Evolutionary conservation across 2,113 vertebrate species (phyloP).

Genomic region (Oncorhynchus kisutch): DNA sequence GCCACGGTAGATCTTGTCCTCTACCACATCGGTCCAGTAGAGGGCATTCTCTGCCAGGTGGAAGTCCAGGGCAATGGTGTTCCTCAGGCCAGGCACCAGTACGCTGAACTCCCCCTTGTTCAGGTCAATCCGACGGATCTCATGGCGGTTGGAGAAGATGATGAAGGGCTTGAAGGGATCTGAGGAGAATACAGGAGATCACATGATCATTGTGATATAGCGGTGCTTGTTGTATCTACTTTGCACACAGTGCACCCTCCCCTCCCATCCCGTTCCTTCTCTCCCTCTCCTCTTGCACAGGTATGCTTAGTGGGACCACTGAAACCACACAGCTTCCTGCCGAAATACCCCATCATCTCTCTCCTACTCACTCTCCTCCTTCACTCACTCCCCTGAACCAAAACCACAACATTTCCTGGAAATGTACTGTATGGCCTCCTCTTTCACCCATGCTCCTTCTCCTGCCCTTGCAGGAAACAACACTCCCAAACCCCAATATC

Average conservation of each 20-base stretch:
- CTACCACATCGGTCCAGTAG: slow-evolving; percentile 97
- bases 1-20: slow-evolving; percentile 97
- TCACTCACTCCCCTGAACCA: slow-evolving; percentile 13
- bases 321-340: slow-evolving; percentile 45
- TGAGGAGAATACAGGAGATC: slow-evolving; percentile 42
- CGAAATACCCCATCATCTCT: slow-evolving; percentile 10
- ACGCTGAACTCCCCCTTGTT: slow-evolving; percentile 95
- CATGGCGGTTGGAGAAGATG: slow-evolving; percentile 97
- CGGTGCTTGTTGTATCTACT: no score
- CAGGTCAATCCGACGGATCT: slow-evolving; percentile 95
- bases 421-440: no score
- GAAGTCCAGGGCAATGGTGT: slow-evolving; percentile 97
- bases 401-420: slow-evolving; percentile 13
- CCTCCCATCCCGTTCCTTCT: not conserved
- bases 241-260: no score
- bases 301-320: slow-evolving; percentile 18
- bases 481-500: no score
- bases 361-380: slow-evolving; percentile 5
- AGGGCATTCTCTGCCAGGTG: slow-evolving; percentile 95
- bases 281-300: not conserved
- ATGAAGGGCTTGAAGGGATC: slow-evolving; percentile 97
- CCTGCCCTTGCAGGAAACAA: no score
- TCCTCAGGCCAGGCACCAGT: slow-evolving; percentile 89
- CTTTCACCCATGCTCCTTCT: not conserved
- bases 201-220: no score